Conservation (phyloP, 2,888 invertebrate species). For the Junonia oenone region DNA sequence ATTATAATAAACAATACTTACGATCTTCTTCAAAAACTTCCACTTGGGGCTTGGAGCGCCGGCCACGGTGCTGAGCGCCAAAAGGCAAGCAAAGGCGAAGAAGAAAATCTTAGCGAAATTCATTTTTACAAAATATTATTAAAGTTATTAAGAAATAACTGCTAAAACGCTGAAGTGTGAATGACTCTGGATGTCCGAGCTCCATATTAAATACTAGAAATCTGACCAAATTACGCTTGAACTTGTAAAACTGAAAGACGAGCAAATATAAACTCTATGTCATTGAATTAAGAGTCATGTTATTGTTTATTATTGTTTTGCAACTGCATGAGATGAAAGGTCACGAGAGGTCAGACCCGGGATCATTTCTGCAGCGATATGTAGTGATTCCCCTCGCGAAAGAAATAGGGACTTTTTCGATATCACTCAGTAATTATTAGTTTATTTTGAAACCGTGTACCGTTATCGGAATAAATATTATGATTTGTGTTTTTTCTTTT, state of each 20-base stretch:
- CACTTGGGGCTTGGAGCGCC: conserved; percentile 45
- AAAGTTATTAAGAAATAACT: not conserved
- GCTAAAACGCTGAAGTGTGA: not conserved
- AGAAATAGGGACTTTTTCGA: too few relatives aligned
- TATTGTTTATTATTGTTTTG: too few relatives aligned
- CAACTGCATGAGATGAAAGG: too few relatives aligned
- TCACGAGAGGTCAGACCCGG: too few relatives aligned
- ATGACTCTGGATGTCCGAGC: conserved; percentile 1
- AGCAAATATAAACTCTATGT: conserved; percentile 1
- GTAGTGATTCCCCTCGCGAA: too few relatives aligned
- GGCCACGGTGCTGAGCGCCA: conserved; percentile 37
- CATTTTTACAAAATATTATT: conserved; percentile 36
- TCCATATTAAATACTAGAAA: conserved; percentile 19
- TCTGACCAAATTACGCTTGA: conserved; percentile 7
- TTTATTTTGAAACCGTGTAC: too few relatives aligned
- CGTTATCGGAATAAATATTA: too few relatives aligned
- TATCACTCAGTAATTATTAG: too few relatives aligned
- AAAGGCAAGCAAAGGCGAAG: conserved; percentile 42
- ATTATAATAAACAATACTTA: conserved; percentile 36
- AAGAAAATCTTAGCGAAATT: conserved; percentile 45
- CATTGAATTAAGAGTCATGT: not conserved
- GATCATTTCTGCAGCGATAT: too few relatives aligned
- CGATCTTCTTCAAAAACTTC: conserved; percentile 50
- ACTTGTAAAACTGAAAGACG: not conserved
- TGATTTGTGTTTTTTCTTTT: too few relatives aligned